phyloP scores from a whole-genome alignment of 2,888 invertebrate species.

The Cerastoderma edule region DNA sequence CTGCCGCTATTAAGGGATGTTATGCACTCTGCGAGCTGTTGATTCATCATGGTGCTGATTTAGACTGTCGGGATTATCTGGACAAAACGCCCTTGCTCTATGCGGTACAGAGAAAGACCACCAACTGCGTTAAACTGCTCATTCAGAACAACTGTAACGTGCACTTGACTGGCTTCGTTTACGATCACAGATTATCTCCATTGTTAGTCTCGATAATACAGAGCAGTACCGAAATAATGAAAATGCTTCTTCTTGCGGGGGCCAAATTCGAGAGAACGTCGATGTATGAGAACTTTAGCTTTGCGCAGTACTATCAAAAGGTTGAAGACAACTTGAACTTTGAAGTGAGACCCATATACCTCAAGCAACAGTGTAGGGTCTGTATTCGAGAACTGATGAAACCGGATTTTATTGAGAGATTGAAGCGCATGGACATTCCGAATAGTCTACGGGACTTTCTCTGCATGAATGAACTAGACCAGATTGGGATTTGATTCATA shows the following conservation, averaged over 20 bases:
- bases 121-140: constrained; percentile 55
- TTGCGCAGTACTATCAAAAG: constrained; percentile 63
- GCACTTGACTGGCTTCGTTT: constrained; percentile 61
- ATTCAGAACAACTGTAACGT: constrained; percentile 68
- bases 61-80: constrained; percentile 64
- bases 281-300: constrained; percentile 63
- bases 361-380: constrained; percentile 70
- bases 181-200: constrained; percentile 65
- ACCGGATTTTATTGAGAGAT: constrained; percentile 64
- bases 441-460: constrained; percentile 59
- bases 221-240: constrained; percentile 63
- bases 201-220: constrained; percentile 66
- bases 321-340: constrained; percentile 64
- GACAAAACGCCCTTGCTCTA: constrained; percentile 67
- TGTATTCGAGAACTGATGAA: constrained; percentile 66
- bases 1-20: constrained; percentile 65
- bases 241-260: constrained; percentile 68
- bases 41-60: constrained; percentile 58
- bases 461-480: constrained; percentile 50
- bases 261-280: constrained; percentile 65
- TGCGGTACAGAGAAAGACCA: constrained; percentile 60
- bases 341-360: constrained; percentile 64
- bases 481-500: too few species aligned
- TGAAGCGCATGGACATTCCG: constrained; percentile 63
- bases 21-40: constrained; percentile 43